phyloP scores from a whole-genome alignment of 2,113 vertebrate species.

The Cyanoramphus novaezelandiae region DNA sequence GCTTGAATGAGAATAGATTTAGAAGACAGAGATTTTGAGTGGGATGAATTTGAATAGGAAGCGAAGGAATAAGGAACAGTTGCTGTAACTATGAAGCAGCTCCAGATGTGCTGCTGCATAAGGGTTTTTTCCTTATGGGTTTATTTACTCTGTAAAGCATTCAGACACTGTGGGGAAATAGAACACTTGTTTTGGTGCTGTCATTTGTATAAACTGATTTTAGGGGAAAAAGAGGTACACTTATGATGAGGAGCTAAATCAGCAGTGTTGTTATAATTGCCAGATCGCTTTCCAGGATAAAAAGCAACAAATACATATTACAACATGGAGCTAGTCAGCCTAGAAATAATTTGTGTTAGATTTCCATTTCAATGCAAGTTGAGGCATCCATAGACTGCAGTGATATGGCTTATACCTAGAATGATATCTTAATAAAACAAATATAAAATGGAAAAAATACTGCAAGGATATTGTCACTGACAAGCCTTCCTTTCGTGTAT shows the following conservation, averaged over 20 bases:
- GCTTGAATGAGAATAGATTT: neutral
- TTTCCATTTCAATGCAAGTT: neutral
- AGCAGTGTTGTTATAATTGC: neutral
- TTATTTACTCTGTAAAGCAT: neutral
- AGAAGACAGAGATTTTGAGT: neutral
- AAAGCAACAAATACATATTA: neutral
- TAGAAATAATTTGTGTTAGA: neutral
- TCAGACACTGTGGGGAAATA: neutral
- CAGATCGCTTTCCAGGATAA: neutral
- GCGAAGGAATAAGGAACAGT: neutral
- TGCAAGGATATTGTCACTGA: neutral
- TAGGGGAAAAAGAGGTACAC: neutral
- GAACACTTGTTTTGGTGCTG: neutral
- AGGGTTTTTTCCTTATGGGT: neutral
- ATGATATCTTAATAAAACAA: neutral
- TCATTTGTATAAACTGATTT: neutral
- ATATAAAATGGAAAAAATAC: neutral
- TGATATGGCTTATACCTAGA: neutral
- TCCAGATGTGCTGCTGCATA: neutral
- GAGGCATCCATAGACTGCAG: neutral
- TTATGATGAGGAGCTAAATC: neutral
- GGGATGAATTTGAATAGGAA: neutral
- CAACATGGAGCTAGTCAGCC: neutral
- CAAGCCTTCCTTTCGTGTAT: neutral
- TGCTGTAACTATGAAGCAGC: neutral